Percentiles rank a stretch among this genome's conserved stretches.
phyloP scores from a whole-genome alignment of 2,797 vertebrate genomes.

The Delichon dasypus region DNA sequence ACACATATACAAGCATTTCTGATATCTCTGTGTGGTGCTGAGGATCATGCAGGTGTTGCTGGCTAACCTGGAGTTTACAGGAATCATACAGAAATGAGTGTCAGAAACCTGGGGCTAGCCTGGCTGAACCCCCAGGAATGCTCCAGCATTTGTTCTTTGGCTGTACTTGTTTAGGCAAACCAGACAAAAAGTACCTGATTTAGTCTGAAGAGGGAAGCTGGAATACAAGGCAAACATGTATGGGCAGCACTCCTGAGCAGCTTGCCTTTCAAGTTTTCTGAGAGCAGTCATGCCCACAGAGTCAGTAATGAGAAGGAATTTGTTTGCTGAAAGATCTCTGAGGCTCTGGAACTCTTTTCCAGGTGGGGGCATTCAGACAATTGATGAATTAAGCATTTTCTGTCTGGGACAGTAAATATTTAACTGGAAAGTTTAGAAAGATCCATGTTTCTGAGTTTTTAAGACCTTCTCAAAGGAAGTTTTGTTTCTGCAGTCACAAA shows the following conservation, averaged over 20 bases:
- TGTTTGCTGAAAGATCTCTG: constrained; percentile 74
- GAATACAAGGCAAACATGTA: constrained; percentile 69
- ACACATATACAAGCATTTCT: background rate
- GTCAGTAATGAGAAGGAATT: constrained; percentile 70
- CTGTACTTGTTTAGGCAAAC: constrained; percentile 52
- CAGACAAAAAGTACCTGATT: constrained; percentile 59
- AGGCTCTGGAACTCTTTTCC: constrained; percentile 68
- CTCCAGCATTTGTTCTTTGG: background rate
- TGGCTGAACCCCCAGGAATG: background rate
- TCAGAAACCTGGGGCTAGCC: background rate
- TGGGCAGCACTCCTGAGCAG: constrained; percentile 59
- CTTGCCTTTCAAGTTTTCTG: constrained; percentile 73
- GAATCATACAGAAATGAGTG: background rate
- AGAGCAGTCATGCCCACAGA: constrained; percentile 48
- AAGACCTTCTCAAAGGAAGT: background rate
- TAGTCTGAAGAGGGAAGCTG: constrained; percentile 62
- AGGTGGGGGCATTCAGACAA: constrained; percentile 63
- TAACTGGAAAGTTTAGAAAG: constrained; percentile 30
- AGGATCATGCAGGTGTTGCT: background rate
- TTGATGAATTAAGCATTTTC: background rate
- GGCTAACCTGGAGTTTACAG: background rate
- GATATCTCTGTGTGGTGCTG: background rate
- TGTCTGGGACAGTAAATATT: constrained; percentile 38
- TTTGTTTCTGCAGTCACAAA: background rate
- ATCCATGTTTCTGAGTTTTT: background rate